Evolutionary conservation across 1,140 invertebrate genomes (phyloP), one percentile per base, ranked within the genome.

Genomic region (Listronotus oregonensis): DNA sequence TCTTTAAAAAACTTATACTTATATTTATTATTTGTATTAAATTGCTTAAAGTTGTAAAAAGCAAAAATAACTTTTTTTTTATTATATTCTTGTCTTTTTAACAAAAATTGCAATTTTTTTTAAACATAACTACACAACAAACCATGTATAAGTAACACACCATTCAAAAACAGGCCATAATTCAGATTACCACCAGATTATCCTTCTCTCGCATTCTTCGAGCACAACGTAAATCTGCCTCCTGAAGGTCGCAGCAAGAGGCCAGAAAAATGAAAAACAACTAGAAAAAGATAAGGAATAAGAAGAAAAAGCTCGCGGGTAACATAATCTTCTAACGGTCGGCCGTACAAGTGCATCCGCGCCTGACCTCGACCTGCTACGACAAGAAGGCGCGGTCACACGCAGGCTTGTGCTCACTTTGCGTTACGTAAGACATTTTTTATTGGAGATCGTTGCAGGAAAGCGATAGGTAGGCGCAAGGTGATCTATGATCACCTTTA

Each of bases 251-350:
- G 21, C 14, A 11, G 14, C n/a, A 9, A 27, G 21, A 14, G 21
- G n/a, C 21, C 49, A 51, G 12, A 31, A 18, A 27, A 51, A 10
- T 47, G 11, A 21, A 10, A 51, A 51, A 12, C 31, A 14, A 27
- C 21, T 10, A 10, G n/a, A 21, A 49, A 21, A 27, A 51, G 21
- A 51, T 31, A 31, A 31, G 18, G n/a, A 37, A 40, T 39, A 37
- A 42, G 31, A 51, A 51, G 49, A 51, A 31, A 27, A 14, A 51
- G n/a, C 9, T 15, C 31, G 31, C 18, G 34, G 11, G 49, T 51
- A 51, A 31, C 21, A 51, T 51, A 51, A 51, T 51, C 49, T 51
- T 11, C 49, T 51, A 51, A 51, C 52, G 52, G 52, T 55, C 31
- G 14, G 37, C 11, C 14, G 11, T 42, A 55, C 52, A 55, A 55